Evolutionary conservation across 2,113 vertebrate genomes (phyloP), one percentile per base, ranked within the genome.

Genomic region (Elanoides forficatus): DNA sequence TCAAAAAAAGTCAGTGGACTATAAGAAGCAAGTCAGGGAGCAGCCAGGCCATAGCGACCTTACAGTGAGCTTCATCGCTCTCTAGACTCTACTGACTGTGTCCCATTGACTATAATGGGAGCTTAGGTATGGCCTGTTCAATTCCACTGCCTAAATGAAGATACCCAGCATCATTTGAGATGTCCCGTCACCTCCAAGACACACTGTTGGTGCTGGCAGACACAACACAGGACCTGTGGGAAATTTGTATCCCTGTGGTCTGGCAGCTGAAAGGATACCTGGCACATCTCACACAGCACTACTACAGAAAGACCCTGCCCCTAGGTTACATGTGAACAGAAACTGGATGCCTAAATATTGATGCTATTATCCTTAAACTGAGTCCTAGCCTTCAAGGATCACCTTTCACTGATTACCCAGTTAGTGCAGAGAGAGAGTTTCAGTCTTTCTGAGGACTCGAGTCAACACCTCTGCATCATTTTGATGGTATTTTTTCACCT

Each of bases 201-300:
- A 5, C 5, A 9, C 14, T 50, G 17, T 2, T 48, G 65, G 26
- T 72, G 32, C 70, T 63, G 45, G 22, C 40, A 92, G 53, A 55
- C 38, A 63, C 17, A 70, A 36, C 10, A 13, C 25, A 34, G 22
- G 43, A 40, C 11, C 56, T 43, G 27, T 7, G 7, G n/a, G 14
- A 43, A 13, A 8, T 30, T n/a, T 36, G 11, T 30, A 58, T 19
- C 34, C 43, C 40, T 0, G 0, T 25, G 67, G 16, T 14, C 32
- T 8, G 30, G 53, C 17, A 81, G 36, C 23, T 66, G 67, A 40
- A 56, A 43, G 15, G 32, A 15, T 8, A 52, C 1, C 0, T 52
- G 36, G 62, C 38, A 45, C 1, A 0, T 36, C 47, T 60, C 29
- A 40, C 8, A 16, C 2, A 67, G 13, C 26, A 40, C 12, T 42